Base-by-base conservation (phyloP, 2,113 vertebrate species). In the Periophthalmus modestus region DNA sequence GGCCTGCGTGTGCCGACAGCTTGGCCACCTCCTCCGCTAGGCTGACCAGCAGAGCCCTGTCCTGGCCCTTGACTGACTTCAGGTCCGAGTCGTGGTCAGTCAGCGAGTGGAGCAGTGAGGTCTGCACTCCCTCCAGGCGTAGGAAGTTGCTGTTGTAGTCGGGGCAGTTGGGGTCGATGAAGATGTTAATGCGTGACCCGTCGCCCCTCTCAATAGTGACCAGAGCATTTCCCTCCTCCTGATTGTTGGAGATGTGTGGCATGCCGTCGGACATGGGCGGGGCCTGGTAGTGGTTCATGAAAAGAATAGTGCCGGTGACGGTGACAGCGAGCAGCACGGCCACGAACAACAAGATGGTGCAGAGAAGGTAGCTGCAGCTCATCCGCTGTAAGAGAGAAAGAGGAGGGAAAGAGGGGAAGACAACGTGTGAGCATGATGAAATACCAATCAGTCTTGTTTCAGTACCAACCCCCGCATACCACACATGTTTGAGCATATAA, bases 151-250 rank as follows among this genome's bases (percentile, higher is more conserved):
- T 93, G 0, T 94, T 89, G 0, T 95, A 94, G 66, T 96, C 96
- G 0, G 97, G 97, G 87, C 98, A 99, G 90, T 98, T 98, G n/a
- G 97, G 98, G 88, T 98, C 98, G 0, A 99, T 97, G 92, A 97
- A 96, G 91, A 98, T 97, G 93, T 96, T 99, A 91, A 98, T 96
- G 76, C 93, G 96, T 0, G 98, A 98, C 84, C 96, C 95, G 69
- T 98, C 97, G 0, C 95, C 95, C 50, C 94, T 92, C 88, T 99
- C 97, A 0, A 98, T 96, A 6, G 97, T 99, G 73, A 98, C 98
- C 93, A 98, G 88, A 0, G 98, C 98, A 0, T 97, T 94, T 52
- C 94, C 95, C 21, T 97, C 95, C 0, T 97, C 95, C 0, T 96
- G 94, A 80, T 97, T 98, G 62, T 96, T 97, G 85, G 95, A 97